A percentile compares a stretch with the other conserved stretches of the same genome.
These are phyloP conservation scores for Holocentrus rufus DNA, from an alignment of 2,797 vertebrate genomes.

Conservation along the genomic window DNA sequence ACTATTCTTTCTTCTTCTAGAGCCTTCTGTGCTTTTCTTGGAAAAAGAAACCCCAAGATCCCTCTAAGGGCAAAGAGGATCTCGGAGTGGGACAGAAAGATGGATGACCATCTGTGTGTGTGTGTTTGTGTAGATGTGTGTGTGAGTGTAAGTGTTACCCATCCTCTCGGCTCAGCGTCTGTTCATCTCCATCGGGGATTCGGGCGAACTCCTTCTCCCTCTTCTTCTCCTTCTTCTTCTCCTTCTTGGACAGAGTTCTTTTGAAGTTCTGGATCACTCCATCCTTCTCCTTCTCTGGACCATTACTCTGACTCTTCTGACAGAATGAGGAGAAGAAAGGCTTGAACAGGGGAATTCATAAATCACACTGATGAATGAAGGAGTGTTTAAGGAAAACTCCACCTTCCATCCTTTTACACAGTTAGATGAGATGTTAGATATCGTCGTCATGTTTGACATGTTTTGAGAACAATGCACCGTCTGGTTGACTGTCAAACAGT, in stretches of 20 bases:
- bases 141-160: constrained; percentile 78
- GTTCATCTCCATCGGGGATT: constrained; percentile 89
- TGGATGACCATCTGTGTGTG: constrained; percentile 21
- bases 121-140: neutral
- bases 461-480: neutral
- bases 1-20: constrained; percentile 25
- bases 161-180: constrained; percentile 85
- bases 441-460: too few relatives aligned
- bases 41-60: constrained; percentile 14
- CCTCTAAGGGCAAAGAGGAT: constrained; percentile 40
- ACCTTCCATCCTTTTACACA: too few relatives aligned
- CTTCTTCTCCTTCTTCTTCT: constrained; percentile 97
- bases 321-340: neutral
- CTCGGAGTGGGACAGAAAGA: constrained; percentile 47
- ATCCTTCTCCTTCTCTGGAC: constrained; percentile 97
- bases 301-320: constrained; percentile 95
- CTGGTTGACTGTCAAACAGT: neutral
- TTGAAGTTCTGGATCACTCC: constrained; percentile 99
- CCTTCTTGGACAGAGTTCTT: constrained; percentile 96
- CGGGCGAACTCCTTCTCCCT: constrained; percentile 92
- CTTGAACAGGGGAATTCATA: too few relatives aligned
- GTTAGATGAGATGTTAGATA: too few relatives aligned
- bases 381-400: too few relatives aligned
- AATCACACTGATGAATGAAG: too few relatives aligned
- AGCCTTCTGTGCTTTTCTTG: constrained; percentile 33